Evolutionary conservation across 2,113 vertebrate genomes (phyloP), one percentile per base, ranked within the genome.

Genomic region (Dendrocopos noguchii): DNA sequence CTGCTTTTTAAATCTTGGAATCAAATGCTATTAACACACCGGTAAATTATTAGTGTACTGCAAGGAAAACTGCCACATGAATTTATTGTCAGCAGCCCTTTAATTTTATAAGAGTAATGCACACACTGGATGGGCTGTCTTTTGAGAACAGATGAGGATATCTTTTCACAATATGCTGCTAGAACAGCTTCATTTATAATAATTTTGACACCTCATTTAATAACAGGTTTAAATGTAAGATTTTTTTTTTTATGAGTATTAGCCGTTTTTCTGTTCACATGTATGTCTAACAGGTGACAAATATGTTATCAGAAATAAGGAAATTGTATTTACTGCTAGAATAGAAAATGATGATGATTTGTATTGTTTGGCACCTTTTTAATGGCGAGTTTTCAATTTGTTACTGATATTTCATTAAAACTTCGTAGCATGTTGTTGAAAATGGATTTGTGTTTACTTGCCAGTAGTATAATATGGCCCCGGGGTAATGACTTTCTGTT

Each of bases 401-500:
- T 95, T 97, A 95, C 94, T 95, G 94, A 93, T 95, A 96, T 96
- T 97, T 97, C 91, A 96, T 96, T 96, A 95, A 96, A 92, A 88
- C 66, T 93, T 66, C 22, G 2, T 84, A 96, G 71, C 66, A n/a
- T 95, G 91, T 97, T 97, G 87, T 90, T 95, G 79, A 96, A 96
- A 97, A 97, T 91, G 94, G 88, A 95, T 96, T 93, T 95, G 76
- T 97, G 81, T 97, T 97, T 97, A 96, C 91, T 95, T 93, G 75
- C 83, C 77, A 97, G 93, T 94, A 94, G 87, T 97, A 85, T 95
- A 97, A 97, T 97, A 96, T 94, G 95, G 87, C 97, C 96, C 93
- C 59, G 89, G 97, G 96, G 95, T 97, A 97, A 97, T 96, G 93
- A 96, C 93, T 97, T 96, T 96, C 91, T 95, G 84, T 97, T 97